Evolutionary conservation across 2,888 invertebrate species (phyloP).

Genomic region (Congeria kusceri): DNA sequence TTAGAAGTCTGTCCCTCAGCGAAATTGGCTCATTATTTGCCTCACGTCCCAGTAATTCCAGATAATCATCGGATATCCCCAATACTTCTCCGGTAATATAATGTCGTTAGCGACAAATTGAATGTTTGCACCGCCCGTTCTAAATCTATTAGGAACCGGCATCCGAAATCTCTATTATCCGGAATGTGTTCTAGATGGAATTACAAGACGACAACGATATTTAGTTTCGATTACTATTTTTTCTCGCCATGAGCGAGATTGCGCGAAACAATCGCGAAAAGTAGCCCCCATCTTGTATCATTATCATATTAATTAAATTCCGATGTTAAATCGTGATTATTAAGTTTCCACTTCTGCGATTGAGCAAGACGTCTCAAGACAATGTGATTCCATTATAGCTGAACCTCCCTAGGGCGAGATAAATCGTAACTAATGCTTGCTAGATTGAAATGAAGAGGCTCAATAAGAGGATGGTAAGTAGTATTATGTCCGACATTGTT

Average conservation of each 20-base stretch:
- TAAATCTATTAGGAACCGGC: slow-evolving; percentile 58
- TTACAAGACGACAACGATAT: background rate
- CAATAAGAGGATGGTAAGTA: no score
- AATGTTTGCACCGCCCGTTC: slow-evolving; percentile 61
- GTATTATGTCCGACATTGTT: no score
- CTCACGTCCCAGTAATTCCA: no score
- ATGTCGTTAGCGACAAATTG: slow-evolving; percentile 64
- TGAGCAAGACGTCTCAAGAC: slow-evolving; percentile 42
- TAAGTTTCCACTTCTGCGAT: slow-evolving; percentile 61
- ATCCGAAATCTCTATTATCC: slow-evolving; percentile 47
- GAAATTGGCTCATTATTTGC: no score
- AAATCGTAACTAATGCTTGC: no score
- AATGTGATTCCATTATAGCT: no score
- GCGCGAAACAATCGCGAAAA: slow-evolving; percentile 56
- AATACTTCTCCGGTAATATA: slow-evolving; percentile 49
- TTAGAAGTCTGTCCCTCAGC: no score
- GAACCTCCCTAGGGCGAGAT: no score
- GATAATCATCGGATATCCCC: slow-evolving; percentile 6
- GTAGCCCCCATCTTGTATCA: slow-evolving; percentile 61
- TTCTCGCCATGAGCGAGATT: background rate
- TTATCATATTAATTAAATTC: slow-evolving; percentile 71
- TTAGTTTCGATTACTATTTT: slow-evolving; percentile 1
- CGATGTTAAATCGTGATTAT: slow-evolving; percentile 65
- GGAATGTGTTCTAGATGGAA: slow-evolving; percentile 1
- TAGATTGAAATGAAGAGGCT: no score